Evolutionary conservation across 1,140 invertebrate genomes (phyloP).

Genomic region (Heterodera schachtii): DNA sequence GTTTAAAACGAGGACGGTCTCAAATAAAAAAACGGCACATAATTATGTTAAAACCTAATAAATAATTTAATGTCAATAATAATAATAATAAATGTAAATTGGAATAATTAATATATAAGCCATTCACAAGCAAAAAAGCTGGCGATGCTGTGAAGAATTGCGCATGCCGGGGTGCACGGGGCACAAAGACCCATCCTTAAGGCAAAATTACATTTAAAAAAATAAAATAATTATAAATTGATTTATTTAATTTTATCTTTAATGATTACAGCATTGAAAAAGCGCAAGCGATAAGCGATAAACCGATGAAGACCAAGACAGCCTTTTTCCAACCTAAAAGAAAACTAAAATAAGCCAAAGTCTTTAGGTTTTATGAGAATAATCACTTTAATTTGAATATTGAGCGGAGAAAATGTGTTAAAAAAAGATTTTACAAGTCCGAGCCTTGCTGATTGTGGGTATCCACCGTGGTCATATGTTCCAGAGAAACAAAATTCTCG

Average conservation of each 20-base stretch:
- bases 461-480: too few relatives aligned
- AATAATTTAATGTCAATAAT: too few relatives aligned
- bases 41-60: too few relatives aligned
- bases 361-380: neutral
- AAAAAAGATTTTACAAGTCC: neutral
- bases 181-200: constrained; percentile 55
- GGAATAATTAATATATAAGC: neutral
- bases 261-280: constrained; percentile 43
- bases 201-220: too few relatives aligned
- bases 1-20: too few relatives aligned
- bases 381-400: neutral
- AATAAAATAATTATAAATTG: too few relatives aligned
- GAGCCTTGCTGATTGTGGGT: too few relatives aligned
- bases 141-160: constrained; percentile 55
- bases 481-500: too few relatives aligned
- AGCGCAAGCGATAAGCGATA: constrained; percentile 48
- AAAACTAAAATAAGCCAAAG: neutral
- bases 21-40: too few relatives aligned
- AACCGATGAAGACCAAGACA: constrained; percentile 56
- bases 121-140: constrained; percentile 58
- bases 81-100: constrained; percentile 9
- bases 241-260: neutral
- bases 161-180: constrained; percentile 57
- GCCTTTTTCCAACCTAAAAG: constrained; percentile 63
- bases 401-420: constrained; percentile 6